Conservation (phyloP, 2,888 invertebrate species). For the Aphodius granarius region DNA sequence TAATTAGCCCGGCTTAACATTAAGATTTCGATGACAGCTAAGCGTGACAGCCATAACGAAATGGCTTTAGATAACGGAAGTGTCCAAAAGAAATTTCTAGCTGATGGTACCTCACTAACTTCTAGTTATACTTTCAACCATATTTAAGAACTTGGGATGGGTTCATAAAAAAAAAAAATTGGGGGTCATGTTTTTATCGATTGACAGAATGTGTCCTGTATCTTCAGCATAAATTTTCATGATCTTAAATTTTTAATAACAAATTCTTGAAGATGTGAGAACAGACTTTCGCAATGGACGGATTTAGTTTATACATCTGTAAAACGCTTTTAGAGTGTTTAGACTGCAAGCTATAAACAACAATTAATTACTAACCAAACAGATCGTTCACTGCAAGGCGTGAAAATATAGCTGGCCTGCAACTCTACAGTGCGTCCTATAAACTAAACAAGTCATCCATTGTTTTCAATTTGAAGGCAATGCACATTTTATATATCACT, state of each 20-base stretch:
- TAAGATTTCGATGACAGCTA: neutral
- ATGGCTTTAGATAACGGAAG: neutral
- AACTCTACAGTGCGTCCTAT: neutral
- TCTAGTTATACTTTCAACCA: no score
- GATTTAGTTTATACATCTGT: neutral
- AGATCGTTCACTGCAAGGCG: neutral
- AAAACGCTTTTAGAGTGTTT: neutral
- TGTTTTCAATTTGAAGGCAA: neutral
- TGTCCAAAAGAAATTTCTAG: neutral
- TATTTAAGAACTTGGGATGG: no score
- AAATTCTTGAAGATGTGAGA: neutral
- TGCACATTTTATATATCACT: neutral
- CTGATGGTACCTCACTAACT: neutral
- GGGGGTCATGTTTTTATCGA: no score
- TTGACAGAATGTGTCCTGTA: no score
- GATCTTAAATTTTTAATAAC: neutral
- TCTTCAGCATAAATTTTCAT: no score
- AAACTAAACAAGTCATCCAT: neutral
- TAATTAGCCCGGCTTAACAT: neutral
- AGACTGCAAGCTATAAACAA: neutral
- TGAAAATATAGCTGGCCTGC: neutral
- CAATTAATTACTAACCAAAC: neutral
- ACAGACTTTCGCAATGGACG: neutral
- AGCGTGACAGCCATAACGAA: neutral
- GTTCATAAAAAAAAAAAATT: no score